A percentile compares a stretch with the other conserved stretches of the same genome.
phyloP scores from a whole-genome alignment of 37 sponge, comb jelly and placozoan genomes.

The Beroe ovata region DNA sequence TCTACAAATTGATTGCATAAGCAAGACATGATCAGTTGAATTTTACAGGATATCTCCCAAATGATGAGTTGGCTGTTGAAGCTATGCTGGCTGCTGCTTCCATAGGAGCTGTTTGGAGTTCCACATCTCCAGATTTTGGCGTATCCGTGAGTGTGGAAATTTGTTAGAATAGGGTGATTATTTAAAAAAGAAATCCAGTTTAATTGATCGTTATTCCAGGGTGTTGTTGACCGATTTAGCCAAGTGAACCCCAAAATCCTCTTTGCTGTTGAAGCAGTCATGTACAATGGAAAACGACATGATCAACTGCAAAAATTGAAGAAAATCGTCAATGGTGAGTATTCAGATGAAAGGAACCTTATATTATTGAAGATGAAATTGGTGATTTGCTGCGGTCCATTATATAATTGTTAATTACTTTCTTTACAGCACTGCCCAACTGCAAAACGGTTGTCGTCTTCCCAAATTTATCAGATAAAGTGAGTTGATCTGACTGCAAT shows the following conservation, averaged over 20 bases:
- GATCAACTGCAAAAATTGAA: constrained; percentile 83
- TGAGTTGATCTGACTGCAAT: no score
- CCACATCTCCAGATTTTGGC: constrained; percentile 98
- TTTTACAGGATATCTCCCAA: constrained; percentile 88
- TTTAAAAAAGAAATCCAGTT: no score
- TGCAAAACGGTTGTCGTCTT: background rate
- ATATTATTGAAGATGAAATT: no score
- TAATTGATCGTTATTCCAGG: no score
- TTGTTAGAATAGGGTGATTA: no score
- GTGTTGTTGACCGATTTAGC: constrained; percentile 87
- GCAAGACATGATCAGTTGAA: no score
- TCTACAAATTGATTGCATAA: no score
- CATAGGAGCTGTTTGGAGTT: constrained; percentile 95
- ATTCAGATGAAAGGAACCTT: no score
- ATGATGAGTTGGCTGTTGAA: constrained; percentile 85
- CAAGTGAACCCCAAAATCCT: constrained; percentile 95
- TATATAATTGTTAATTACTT: no score
- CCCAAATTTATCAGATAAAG: constrained; percentile 38
- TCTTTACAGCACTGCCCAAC: constrained; percentile 51
- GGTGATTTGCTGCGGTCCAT: background rate
- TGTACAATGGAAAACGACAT: constrained; percentile 84
- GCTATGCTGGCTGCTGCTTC: constrained; percentile 94
- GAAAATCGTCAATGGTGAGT: constrained; percentile 82
- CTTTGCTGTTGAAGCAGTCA: constrained; percentile 97
- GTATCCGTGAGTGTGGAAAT: constrained; percentile 84